Evolutionary conservation across 2,888 invertebrate species (phyloP).

Genomic region (Limnephilus auricula): DNA sequence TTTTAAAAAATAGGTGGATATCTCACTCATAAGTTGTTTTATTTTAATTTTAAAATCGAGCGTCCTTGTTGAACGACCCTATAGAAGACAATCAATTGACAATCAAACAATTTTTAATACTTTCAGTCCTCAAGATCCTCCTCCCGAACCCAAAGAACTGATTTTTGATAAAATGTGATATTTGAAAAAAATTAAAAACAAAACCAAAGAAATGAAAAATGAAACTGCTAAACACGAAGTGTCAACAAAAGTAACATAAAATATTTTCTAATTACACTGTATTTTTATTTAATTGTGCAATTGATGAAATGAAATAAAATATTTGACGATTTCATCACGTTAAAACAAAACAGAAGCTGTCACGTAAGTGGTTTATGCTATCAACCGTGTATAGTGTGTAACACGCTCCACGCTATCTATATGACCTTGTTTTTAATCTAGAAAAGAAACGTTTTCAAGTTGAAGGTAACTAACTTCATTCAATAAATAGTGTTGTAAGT

Average conservation of each 20-base stretch:
- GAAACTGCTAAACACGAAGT: not conserved
- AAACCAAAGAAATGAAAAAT: not conserved
- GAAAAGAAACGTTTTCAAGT: slow-evolving; percentile 27
- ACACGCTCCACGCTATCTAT: not conserved
- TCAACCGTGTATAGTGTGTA: not conserved
- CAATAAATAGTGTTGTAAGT: slow-evolving; percentile 12
- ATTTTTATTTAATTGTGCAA: not conserved
- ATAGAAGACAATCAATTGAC: not conserved
- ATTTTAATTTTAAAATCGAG: too few relatives aligned
- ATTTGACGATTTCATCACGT: not conserved
- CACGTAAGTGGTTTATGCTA: not conserved
- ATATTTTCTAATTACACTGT: too few relatives aligned
- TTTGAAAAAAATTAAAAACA: not conserved
- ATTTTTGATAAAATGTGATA: not conserved
- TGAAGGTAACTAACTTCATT: slow-evolving; percentile 47
- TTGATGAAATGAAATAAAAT: not conserved
- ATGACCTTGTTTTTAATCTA: slow-evolving; percentile 33
- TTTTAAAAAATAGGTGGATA: too few relatives aligned
- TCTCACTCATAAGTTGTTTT: too few relatives aligned
- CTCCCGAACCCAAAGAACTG: not conserved
- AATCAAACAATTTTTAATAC: not conserved
- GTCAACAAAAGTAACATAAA: too few relatives aligned
- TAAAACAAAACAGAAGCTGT: not conserved
- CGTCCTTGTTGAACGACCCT: too few relatives aligned
- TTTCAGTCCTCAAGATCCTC: not conserved